Evolutionary conservation across 2,113 vertebrate species (phyloP), one percentile per base, ranked within the genome.

Genomic region (Epinephelus cyanopodus): DNA sequence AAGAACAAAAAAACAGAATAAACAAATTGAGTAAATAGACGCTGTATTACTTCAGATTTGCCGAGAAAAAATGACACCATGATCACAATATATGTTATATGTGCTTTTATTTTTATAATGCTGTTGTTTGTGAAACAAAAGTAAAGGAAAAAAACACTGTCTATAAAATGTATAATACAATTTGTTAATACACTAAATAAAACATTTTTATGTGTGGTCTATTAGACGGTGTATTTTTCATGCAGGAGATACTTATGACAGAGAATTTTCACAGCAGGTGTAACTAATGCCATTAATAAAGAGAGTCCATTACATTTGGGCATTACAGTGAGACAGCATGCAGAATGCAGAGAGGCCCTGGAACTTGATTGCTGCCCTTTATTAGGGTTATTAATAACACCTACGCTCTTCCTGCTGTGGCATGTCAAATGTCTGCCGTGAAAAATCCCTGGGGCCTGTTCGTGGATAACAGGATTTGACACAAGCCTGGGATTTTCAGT

Each of bases 141-240:
- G 89, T 89, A 89, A 90, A 76, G 33, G 7, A 91, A 37, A 29
- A 86, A 91, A 85, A 91, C 85, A 92, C 86, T 91, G 92, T 91
- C 89, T 83, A 95, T 93, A 91, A 93, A 92, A 93, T 95, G 94
- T 95, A 94, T 81, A 93, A 87, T 93, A 93, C 90, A 79, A 88
- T 95, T 95, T 96, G 94, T 95, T 95, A 94, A 92, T 94, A 95
- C 92, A 95, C 93, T 91, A 92, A 95, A 95, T 95, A 95, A 95
- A 90, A 93, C 53, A 92, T 95, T 95, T 96, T 94, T 95, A 95
- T 92, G 92, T 93, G 89, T 91, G 85, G 91, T 95, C 92, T 95
- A 82, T 37, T 92, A 92, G 76, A 86, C 70, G 65, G 61, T 72
- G 69, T 82, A 21, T 37, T 66, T 75, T 66, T 79, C 12, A 52